A percentile compares a stretch with the other conserved stretches of the same genome.
These are phyloP conservation scores for Amiota minor DNA, from an alignment of 2,888 invertebrate genomes.

Conservation along the genomic window DNA sequence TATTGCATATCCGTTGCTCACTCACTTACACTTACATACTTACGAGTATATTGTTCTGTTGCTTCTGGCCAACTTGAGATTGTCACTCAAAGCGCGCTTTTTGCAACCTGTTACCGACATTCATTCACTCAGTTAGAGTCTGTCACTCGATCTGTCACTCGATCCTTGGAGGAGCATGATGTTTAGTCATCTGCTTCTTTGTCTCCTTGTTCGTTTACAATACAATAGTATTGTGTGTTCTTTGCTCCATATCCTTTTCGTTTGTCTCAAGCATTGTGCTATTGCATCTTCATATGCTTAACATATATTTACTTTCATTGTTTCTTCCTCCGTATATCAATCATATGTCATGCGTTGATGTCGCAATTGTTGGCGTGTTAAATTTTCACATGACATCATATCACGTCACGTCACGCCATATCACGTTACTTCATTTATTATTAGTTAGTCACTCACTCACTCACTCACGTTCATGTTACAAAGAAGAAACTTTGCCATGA, in stretches of 20 bases:
- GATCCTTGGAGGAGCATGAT: not conserved
- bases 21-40: no score
- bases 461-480: not conserved
- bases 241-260: not conserved
- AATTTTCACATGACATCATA: not conserved
- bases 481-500: no score
- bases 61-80: not conserved
- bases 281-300: slow-evolving; percentile 30
- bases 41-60: no score
- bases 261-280: not conserved
- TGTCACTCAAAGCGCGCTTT: slow-evolving; percentile 5
- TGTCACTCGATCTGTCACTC: not conserved
- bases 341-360: slow-evolving; percentile 57
- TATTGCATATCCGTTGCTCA: no score
- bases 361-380: slow-evolving; percentile 42
- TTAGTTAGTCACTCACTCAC: not conserved
- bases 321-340: slow-evolving; percentile 56
- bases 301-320: slow-evolving; percentile 25
- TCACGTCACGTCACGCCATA: no score
- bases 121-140: not conserved
- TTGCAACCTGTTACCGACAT: slow-evolving; percentile 10
- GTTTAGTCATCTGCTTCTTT: slow-evolving; percentile 1
- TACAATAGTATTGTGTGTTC: not conserved
- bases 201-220: not conserved
- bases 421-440: not conserved